Conservation (phyloP, 2,888 invertebrate species). For the Synergus umbraculus region DNA sequence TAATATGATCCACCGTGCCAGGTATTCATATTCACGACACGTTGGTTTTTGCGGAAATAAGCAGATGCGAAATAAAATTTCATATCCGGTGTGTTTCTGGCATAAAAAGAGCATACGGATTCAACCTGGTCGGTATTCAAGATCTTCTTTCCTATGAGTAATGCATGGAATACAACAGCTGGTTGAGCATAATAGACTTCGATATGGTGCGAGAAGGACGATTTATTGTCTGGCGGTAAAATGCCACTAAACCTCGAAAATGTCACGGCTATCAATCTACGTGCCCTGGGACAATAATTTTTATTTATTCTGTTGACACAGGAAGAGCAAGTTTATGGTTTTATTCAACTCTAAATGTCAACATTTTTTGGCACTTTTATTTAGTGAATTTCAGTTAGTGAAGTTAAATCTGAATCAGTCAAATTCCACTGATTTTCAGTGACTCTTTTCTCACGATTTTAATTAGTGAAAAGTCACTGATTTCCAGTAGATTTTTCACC, state of each 20-base stretch:
- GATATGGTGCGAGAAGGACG: not conserved
- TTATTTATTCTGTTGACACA: not conserved
- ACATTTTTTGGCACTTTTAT: too few relatives aligned
- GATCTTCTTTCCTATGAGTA: constrained; percentile 17
- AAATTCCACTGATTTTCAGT: too few relatives aligned
- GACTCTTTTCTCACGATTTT: too few relatives aligned
- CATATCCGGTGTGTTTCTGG: constrained; percentile 14
- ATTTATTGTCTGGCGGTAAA: constrained; percentile 15
- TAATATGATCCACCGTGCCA: not conserved
- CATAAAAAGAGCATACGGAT: constrained; percentile 3
- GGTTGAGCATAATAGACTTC: constrained; percentile 20
- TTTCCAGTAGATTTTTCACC: too few relatives aligned
- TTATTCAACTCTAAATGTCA: too few relatives aligned
- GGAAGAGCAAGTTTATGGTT: too few relatives aligned
- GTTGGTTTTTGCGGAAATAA: constrained; percentile 6
- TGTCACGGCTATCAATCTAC: not conserved
- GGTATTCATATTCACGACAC: not conserved
- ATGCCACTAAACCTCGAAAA: constrained; percentile 15
- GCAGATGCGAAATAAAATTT: constrained; percentile 17
- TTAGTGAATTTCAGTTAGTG: too few relatives aligned
- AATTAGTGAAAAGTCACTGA: too few relatives aligned
- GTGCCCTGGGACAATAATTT: not conserved
- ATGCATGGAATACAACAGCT: constrained; percentile 25
- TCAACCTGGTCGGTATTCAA: constrained; percentile 11
- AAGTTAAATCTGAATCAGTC: too few relatives aligned